A percentile compares a stretch with the other conserved stretches of the same genome.
These are phyloP conservation scores for Aspidiotus rigidus DNA, from an alignment of 2,888 invertebrate species.

Conservation along the genomic window DNA sequence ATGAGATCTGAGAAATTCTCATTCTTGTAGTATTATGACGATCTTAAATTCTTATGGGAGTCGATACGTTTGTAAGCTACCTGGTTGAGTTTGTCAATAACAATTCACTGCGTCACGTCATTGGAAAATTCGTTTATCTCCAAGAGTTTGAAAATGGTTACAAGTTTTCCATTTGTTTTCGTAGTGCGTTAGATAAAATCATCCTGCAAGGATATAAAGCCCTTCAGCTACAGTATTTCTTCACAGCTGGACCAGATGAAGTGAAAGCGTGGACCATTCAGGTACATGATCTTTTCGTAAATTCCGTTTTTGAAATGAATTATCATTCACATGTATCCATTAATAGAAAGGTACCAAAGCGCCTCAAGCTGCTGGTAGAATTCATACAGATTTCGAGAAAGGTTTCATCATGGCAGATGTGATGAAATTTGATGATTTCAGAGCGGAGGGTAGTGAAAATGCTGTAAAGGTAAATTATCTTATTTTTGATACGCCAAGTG, in stretches of 20 bases:
- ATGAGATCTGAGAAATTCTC: too few relatives aligned
- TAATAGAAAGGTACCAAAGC: slow-evolving; percentile 93
- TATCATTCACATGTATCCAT: background rate
- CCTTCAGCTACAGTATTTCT: slow-evolving; percentile 93
- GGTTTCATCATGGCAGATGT: slow-evolving; percentile 99
- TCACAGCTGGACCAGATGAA: slow-evolving; percentile 94
- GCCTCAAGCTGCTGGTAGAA: slow-evolving; percentile 95
- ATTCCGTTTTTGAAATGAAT: slow-evolving; percentile 9
- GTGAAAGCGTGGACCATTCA: slow-evolving; percentile 99
- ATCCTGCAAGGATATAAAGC: slow-evolving; percentile 95
- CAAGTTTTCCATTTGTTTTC: background rate
- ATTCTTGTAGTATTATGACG: too few relatives aligned
- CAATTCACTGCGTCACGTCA: background rate
- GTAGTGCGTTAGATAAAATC: slow-evolving; percentile 87
- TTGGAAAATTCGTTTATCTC: background rate
- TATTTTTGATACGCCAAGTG: too few relatives aligned
- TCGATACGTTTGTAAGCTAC: too few relatives aligned
- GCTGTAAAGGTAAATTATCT: slow-evolving; percentile 64
- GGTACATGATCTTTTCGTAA: slow-evolving; percentile 48
- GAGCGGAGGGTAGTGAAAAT: slow-evolving; percentile 86
- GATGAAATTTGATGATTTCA: slow-evolving; percentile 96
- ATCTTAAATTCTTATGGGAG: too few relatives aligned
- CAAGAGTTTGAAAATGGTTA: background rate
- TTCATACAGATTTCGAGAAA: slow-evolving; percentile 99
- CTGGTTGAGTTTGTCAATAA: too few relatives aligned